Conservation (phyloP, 2,797 vertebrate genomes). For the Pangasius djambal region DNA sequence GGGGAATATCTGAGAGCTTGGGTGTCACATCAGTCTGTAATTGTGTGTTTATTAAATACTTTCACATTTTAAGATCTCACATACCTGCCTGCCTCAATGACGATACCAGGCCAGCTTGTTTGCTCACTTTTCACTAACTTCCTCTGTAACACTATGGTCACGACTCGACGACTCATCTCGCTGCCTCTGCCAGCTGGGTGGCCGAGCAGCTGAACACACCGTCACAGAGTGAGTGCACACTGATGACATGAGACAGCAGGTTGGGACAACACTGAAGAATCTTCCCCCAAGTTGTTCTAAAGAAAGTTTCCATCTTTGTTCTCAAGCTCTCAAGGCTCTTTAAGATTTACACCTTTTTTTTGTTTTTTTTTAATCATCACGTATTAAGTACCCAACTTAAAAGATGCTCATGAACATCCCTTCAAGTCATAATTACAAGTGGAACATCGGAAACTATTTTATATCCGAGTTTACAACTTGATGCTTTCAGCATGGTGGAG, state of each 20-base stretch:
- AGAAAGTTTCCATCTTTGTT: background rate
- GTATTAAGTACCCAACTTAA: background rate
- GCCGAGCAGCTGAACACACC: slow-evolving; percentile 75
- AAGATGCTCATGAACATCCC: background rate
- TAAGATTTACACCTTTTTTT: background rate
- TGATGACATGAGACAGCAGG: slow-evolving; percentile 49
- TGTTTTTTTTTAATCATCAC: background rate
- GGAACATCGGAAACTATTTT: background rate
- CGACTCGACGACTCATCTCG: background rate
- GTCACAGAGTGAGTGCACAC: background rate
- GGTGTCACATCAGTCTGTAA: background rate
- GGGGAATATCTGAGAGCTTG: background rate
- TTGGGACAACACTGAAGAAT: slow-evolving; percentile 32
- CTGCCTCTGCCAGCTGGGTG: slow-evolving; percentile 68
- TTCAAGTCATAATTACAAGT: background rate
- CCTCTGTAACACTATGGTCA: slow-evolving; percentile 16
- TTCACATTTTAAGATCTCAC: background rate
- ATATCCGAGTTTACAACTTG: background rate
- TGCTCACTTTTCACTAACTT: slow-evolving; percentile 28
- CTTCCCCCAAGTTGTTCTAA: slow-evolving; percentile 14
- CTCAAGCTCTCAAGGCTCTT: background rate
- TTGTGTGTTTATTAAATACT: background rate
- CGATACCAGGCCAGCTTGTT: slow-evolving; percentile 24
- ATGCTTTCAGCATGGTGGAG: background rate
- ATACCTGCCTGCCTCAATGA: background rate